Evolutionary conservation across 2,113 vertebrate genomes (phyloP).

Genomic region (Urocitellus parryii): DNA sequence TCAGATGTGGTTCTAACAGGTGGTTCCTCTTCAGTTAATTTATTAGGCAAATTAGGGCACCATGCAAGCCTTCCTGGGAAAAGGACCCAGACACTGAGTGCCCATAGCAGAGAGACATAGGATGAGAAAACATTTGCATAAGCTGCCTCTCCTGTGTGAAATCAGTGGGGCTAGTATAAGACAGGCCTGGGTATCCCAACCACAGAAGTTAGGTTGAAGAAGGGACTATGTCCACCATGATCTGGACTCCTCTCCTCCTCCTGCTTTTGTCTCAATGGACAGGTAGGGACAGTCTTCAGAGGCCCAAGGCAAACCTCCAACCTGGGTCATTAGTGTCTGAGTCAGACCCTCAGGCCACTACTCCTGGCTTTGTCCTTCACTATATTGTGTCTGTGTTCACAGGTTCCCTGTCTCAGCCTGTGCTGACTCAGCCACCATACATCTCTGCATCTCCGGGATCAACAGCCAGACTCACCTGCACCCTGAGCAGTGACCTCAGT

Average conservation of each 20-base stretch:
- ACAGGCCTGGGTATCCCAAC: not conserved
- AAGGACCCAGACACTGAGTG: too few relatives aligned
- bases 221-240: not conserved
- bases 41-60: too few relatives aligned
- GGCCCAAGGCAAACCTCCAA: not conserved
- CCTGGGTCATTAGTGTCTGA: not conserved
- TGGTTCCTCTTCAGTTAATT: too few relatives aligned
- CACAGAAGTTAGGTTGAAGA: not conserved
- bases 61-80: too few relatives aligned
- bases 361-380: rapidly evolving
- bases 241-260: not conserved
- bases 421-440: not conserved
- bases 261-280: not conserved
- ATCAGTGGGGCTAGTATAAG: too few relatives aligned
- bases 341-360: not conserved
- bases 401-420: not conserved
- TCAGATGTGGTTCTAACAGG: too few relatives aligned
- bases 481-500: not conserved
- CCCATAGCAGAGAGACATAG: too few relatives aligned
- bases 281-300: rapidly evolving
- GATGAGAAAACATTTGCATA: not conserved
- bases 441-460: not conserved
- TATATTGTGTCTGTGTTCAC: not conserved
- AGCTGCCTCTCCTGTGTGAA: not conserved
- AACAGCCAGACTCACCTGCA: not conserved